Evolutionary conservation across 1,140 invertebrate species (phyloP), one percentile per base, ranked within the genome.

Genomic region (Caenorhabditis inopinata): DNA sequence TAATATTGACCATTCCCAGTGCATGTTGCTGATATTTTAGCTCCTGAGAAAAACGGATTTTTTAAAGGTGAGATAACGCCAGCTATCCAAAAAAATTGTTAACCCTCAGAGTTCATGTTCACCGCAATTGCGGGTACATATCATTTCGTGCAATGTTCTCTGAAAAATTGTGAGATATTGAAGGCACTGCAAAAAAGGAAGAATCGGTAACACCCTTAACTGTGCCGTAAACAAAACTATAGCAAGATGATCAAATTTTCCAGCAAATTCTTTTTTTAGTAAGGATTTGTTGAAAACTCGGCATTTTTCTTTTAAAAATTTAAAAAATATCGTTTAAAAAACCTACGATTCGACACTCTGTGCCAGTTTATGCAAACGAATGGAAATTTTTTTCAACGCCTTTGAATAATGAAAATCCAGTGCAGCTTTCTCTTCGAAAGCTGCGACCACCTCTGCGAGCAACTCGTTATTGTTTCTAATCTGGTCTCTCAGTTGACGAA

Each of bases 401-500:
- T 83, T 83, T 18, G 82, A 78, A 62, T 83, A 83, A 32, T 82
- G 73, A 73, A 79, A 76, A 45, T 83, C 81, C 29, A 83, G 82
- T 18, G 83, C 74, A 1, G 74, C 74, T 42, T 77, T 81, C 42
- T 83, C 83, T 42, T 83, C 83, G 23, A 83, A 83, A 7, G 80
- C 78, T 14, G 38, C 38, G 1, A 83, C 84, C 12, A 83, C 62
- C 53, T 83, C 83, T 1, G 79, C 25, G 11, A 83, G 42, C 21
- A 74, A 35, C 29, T 83, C 82, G 46, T 83, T 82, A 79, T 83
- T 83, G 48, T 79, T 73, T 25, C 42, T 42, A 38, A 83, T 78
- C 25, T 76, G 3, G 5, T 83, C 46, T 38, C 68, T 18, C 58
- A 83, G 48, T 74, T 83, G 79, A 27, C 48, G 49, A 68, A 83